Evolutionary conservation across 2,888 invertebrate species (phyloP), one percentile per base, ranked within the genome.

Genomic region (Cinara cedri): DNA sequence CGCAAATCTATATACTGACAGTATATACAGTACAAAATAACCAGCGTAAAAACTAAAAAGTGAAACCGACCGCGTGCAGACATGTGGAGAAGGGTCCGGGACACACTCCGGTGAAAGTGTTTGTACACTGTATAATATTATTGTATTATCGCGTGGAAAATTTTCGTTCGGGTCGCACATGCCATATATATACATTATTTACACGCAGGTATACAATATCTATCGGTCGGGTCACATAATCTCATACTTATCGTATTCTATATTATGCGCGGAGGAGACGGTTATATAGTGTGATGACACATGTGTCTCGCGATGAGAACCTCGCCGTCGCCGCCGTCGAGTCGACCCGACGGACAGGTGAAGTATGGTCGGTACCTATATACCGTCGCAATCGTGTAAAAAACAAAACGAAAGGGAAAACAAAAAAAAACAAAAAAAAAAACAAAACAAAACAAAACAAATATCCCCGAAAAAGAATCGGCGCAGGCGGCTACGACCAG

Each of bases 231-330:
- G 62, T 42, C n/a, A 11, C 62, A 42, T 34, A 11, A 34, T 34
- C 34, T 34, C 3, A 4, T 34, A 34, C 6, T 34, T 34, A 34
- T 34, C 62, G n/a, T 11, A 34, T 11, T 13, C n/a, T 34, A 34
- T 4, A 34, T 54, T 54, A 26, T 11, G 24, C 6, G 26, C n/a
- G 16, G n/a, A 11, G n/a, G n/a, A n/a, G n/a, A n/a, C n/a, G n/a
- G n/a, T n/a, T n/a, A n/a, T n/a, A n/a, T n/a, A n/a, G n/a, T n/a
- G n/a, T 16, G 4, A 26, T 6, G 16, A 6, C 46, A 49, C 72
- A 72, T 72, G 72, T 72, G 72, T 46, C 16, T 49, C 46, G 57
- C 72, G 72, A 46, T 26, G 72, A 51, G 51, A 74, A 63, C 62
- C 34, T 34, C 62, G 19, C 72, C 34, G n/a, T 26, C 21, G 3